Evolutionary conservation across 2,797 vertebrate species (phyloP).

Genomic region (Tragopan temminckii): DNA sequence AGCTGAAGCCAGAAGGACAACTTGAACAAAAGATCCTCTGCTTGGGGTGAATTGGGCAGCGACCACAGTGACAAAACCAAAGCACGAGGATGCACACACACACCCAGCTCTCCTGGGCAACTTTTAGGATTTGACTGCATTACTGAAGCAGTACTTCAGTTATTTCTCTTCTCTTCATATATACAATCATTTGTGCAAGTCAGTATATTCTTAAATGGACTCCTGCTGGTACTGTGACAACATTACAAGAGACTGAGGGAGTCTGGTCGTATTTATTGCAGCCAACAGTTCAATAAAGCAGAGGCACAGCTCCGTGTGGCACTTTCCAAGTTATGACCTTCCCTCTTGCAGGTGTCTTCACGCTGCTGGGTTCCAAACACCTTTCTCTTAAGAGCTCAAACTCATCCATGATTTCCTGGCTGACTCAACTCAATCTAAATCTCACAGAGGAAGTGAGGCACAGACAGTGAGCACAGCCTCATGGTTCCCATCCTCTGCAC

Average conservation of each 20-base stretch:
- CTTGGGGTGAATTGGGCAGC: neutral
- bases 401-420: neutral
- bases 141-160: neutral
- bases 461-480: neutral
- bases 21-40: neutral
- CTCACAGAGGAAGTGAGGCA: neutral
- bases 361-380: neutral
- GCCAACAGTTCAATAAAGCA: constrained; percentile 57
- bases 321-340: constrained; percentile 19
- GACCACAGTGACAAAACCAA: rapidly evolving
- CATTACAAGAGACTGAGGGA: constrained; percentile 27
- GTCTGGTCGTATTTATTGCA: constrained; percentile 53
- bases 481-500: neutral
- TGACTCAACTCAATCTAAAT: constrained; percentile 30
- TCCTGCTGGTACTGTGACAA: constrained; percentile 57
- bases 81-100: neutral
- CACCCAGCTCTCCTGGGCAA: neutral
- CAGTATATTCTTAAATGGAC: constrained; percentile 49
- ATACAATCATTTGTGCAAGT: constrained; percentile 42
- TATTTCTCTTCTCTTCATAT: constrained; percentile 19
- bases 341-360: neutral
- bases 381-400: constrained; percentile 16
- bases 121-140: neutral
- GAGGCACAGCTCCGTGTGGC: constrained; percentile 5
- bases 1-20: neutral